phyloP scores from a whole-genome alignment of 2,113 vertebrate genomes.

The Hemibagrus wyckioides region DNA sequence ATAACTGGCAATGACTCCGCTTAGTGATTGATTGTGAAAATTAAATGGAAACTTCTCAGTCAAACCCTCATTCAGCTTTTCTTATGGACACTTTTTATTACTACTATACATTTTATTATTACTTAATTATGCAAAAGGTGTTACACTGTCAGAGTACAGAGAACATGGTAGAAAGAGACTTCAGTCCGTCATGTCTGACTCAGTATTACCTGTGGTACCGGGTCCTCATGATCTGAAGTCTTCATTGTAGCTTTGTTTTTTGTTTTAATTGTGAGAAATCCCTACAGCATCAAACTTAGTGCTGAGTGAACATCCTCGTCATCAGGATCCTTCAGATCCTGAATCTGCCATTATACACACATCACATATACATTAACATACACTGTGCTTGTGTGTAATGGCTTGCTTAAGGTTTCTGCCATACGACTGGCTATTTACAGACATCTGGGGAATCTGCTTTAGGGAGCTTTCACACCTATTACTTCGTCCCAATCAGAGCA shows the following conservation, averaged over 20 bases:
- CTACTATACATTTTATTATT: not conserved
- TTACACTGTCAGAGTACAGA: constrained; percentile 56
- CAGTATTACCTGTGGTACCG: constrained; percentile 71
- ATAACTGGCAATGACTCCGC: constrained; percentile 45
- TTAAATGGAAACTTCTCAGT: constrained; percentile 51
- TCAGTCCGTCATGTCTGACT: constrained; percentile 40
- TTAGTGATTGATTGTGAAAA: constrained; percentile 47
- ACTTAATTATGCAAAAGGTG: not conserved
- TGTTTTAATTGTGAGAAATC: constrained; percentile 58
- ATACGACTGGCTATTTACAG: not conserved
- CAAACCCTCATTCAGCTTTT: constrained; percentile 65
- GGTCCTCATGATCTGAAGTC: constrained; percentile 69
- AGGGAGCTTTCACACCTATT: not conserved
- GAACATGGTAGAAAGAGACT: constrained; percentile 30
- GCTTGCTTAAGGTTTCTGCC: not conserved
- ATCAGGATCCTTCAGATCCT: not conserved
- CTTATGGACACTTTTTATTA: constrained; percentile 68
- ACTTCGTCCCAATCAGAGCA: too few species aligned
- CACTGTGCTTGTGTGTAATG: not conserved
- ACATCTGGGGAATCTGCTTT: not conserved
- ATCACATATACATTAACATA: not conserved
- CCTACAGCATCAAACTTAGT: constrained; percentile 62
- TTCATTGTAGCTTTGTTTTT: constrained; percentile 53
- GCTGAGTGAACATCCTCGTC: constrained; percentile 58
- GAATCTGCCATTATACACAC: not conserved